Base-by-base conservation (phyloP, 2,797 vertebrate species). In the Alectoris magna region DNA sequence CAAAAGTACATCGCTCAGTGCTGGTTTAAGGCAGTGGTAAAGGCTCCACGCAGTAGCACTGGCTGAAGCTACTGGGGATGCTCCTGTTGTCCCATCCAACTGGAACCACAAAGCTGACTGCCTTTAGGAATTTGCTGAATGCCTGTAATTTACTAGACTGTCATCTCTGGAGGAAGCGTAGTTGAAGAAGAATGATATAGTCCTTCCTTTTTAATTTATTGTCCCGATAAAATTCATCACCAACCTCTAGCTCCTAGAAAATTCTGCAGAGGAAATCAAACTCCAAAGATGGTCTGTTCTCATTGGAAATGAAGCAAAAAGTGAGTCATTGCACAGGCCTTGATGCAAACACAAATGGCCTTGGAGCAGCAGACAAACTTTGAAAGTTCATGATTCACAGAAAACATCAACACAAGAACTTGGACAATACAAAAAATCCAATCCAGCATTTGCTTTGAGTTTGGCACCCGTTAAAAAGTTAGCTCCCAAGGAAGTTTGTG, bases 201-300 rank as follows among this genome's bases (percentile, higher is more conserved):
- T 68, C 72, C 90, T 66, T 63, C 58, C 27, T 77, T 88, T 84
- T 94, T 81, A 96, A 88, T 94, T 95, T 95, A 97, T 89, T 93
- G 49, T 92, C 41, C 63, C 70, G 77, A 88, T 92, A 89, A 95
- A 96, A 95, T 87, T 82, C 81, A 91, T 91, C 70, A 75, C 27
- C 41, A 56, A 74, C 5, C 5, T 79, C 84, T 38, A 86, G 66
- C 80, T 96, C 91, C 86, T 73, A 90, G 82, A 87, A 88, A 86
- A 94, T 67, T 75, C 56, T 2, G 3, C 49, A 94, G 70, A 60
- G 51, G 60, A 95, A 91, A 74, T 64, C 7, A 51, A 67, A 76
- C 71, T 84, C 84, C 78, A 66, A 90, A 93, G 91, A 91, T 55
- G 63, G 75, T 69, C 60, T 27, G 17, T 91, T 91, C 94, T 95